These are phyloP conservation scores for Brachypterus glaber DNA, from an alignment of 2,888 invertebrate genomes.

Conservation along the genomic window DNA sequence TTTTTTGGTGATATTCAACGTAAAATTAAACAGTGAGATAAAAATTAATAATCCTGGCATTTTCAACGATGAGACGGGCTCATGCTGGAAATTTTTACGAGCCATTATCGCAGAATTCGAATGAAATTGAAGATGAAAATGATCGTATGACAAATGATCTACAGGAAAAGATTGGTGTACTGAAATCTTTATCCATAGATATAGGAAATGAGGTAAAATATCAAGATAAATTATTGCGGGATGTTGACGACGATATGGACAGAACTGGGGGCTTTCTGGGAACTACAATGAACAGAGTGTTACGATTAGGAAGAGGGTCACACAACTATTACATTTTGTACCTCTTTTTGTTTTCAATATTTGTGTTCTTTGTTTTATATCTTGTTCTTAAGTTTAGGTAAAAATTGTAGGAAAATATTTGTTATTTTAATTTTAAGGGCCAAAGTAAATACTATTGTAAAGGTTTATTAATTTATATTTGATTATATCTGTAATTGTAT, in stretches of 20 bases:
- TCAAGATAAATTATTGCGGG: slow-evolving; percentile 76
- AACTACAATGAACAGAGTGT: slow-evolving; percentile 75
- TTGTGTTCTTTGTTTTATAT: slow-evolving; percentile 78
- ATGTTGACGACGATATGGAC: slow-evolving; percentile 87
- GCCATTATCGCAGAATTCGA: slow-evolving; percentile 57
- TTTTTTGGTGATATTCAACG: not conserved
- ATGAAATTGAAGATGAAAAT: slow-evolving; percentile 83
- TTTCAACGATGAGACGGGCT: slow-evolving; percentile 45
- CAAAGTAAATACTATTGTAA: no score
- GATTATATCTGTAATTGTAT: no score
- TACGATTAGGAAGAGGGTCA: slow-evolving; percentile 69
- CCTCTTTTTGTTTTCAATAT: slow-evolving; percentile 73
- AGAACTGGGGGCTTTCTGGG: slow-evolving; percentile 78
- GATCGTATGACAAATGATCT: slow-evolving; percentile 80
- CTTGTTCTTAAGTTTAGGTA: slow-evolving; percentile 65
- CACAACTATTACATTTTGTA: slow-evolving; percentile 84
- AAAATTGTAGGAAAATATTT: no score
- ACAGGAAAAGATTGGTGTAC: slow-evolving; percentile 77
- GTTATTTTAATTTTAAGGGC: not conserved
- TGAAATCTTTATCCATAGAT: slow-evolving; percentile 82
- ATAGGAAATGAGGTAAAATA: slow-evolving; percentile 88
- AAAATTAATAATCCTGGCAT: slow-evolving; percentile 22
- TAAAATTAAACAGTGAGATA: not conserved
- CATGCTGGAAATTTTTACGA: slow-evolving; percentile 63
- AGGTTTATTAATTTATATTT: no score